Percentiles rank a stretch among this genome's conserved stretches.
phyloP scores from a whole-genome alignment of 2,797 vertebrate species.

The Furcifer pardalis region DNA sequence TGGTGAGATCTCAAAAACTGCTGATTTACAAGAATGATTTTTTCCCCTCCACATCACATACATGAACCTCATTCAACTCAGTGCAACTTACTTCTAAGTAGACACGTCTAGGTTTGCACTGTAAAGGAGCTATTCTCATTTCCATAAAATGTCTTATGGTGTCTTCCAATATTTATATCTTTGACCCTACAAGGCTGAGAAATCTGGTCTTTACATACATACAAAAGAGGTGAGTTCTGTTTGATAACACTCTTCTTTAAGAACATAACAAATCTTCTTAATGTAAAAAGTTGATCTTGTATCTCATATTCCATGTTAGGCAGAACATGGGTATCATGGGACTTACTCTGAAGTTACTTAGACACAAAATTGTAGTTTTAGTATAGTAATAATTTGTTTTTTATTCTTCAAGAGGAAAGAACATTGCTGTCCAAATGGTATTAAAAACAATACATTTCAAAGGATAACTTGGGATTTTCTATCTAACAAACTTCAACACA shows the following conservation, averaged over 20 bases:
- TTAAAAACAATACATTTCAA: background rate
- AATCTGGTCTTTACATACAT: slow-evolving; percentile 47
- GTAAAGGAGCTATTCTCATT: background rate
- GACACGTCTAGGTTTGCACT: background rate
- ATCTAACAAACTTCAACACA: background rate
- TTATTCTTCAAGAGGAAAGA: slow-evolving; percentile 27
- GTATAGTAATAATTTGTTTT: slow-evolving; percentile 23
- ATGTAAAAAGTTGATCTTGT: background rate
- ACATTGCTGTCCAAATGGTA: background rate
- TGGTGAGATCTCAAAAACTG: too few relatives aligned
- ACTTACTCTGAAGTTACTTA: background rate
- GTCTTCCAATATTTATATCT: background rate
- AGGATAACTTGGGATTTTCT: background rate
- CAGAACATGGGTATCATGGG: background rate
- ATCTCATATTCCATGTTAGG: background rate
- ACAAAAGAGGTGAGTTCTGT: slow-evolving; percentile 35
- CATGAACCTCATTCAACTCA: background rate
- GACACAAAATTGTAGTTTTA: slow-evolving; percentile 12
- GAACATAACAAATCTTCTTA: background rate
- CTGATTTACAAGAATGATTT: too few relatives aligned
- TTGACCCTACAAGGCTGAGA: slow-evolving; percentile 15
- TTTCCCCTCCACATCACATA: too few relatives aligned
- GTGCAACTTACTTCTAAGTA: background rate
- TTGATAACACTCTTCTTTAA: background rate
- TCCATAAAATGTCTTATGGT: slow-evolving; percentile 7